Evolutionary conservation across 2,113 vertebrate species (phyloP).

Genomic region (Otis tarda): DNA sequence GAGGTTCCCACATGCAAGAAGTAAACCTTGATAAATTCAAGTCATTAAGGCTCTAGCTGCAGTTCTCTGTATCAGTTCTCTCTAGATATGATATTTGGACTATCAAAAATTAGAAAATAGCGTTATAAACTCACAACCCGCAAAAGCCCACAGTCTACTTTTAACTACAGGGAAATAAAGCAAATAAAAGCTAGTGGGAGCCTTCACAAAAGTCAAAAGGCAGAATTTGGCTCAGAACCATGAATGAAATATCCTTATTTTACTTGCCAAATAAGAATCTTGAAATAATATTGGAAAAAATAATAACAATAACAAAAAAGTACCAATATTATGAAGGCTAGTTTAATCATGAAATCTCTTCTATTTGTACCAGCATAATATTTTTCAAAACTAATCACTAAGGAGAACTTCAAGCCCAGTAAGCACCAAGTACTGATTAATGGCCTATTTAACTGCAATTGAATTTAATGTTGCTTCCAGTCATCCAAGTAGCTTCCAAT

Average conservation of each 20-base stretch:
- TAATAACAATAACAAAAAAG: neutral
- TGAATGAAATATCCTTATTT: neutral
- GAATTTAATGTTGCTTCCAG: conserved; percentile 6
- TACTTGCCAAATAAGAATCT: neutral
- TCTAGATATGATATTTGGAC: neutral
- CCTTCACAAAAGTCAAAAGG: neutral
- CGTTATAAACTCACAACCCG: neutral
- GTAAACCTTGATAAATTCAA: neutral
- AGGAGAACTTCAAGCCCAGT: neutral
- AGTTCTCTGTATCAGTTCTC: neutral
- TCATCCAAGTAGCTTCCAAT: neutral
- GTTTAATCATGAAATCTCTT: neutral
- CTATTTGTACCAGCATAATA: neutral
- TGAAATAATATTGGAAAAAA: neutral
- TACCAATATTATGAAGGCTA: neutral
- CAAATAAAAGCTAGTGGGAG: neutral
- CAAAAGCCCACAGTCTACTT: neutral
- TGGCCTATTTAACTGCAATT: neutral
- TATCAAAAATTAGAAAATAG: neutral
- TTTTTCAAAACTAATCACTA: neutral
- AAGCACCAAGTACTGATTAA: neutral
- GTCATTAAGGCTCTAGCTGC: neutral
- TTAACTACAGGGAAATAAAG: neutral
- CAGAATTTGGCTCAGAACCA: neutral
- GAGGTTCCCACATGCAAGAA: neutral